Conservation (phyloP, 2,113 vertebrate species). For the Hystrix brachyura region DNA sequence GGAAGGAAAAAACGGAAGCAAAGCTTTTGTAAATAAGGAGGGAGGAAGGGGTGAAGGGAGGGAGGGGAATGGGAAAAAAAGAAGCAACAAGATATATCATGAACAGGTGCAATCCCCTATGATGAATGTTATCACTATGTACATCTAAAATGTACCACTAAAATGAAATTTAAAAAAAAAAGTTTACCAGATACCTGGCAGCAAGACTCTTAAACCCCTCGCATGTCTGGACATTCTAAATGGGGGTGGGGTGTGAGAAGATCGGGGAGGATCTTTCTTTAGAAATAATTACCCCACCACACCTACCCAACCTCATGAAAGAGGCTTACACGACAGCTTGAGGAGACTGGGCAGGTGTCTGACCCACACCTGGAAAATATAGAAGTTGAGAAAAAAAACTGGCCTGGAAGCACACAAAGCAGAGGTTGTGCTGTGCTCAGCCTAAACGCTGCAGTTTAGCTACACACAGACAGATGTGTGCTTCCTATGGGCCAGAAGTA, state of each 20-base stretch:
- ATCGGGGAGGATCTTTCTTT: background rate
- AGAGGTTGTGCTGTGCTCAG: background rate
- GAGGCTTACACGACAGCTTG: background rate
- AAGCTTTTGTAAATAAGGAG: too few relatives aligned
- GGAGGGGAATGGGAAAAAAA: too few relatives aligned
- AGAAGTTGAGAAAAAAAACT: background rate
- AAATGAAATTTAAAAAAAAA: background rate
- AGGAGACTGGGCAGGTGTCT: background rate
- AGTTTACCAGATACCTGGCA: background rate
- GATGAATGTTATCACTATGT: too few relatives aligned
- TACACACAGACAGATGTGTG: background rate
- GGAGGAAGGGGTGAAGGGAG: too few relatives aligned
- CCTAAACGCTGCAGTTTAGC: background rate
- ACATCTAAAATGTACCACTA: too few relatives aligned
- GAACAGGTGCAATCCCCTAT: too few relatives aligned
- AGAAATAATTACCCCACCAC: background rate
- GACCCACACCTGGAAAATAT: background rate
- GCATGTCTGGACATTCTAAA: background rate
- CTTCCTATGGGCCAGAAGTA: background rate
- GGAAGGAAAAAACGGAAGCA: too few relatives aligned
- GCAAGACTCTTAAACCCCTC: background rate
- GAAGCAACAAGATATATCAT: too few relatives aligned
- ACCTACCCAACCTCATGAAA: background rate
- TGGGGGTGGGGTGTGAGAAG: too few relatives aligned
- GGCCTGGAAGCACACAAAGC: background rate